Evolutionary conservation across 2,888 invertebrate genomes (phyloP).

Genomic region (Drosophila neoperkinsi): DNA sequence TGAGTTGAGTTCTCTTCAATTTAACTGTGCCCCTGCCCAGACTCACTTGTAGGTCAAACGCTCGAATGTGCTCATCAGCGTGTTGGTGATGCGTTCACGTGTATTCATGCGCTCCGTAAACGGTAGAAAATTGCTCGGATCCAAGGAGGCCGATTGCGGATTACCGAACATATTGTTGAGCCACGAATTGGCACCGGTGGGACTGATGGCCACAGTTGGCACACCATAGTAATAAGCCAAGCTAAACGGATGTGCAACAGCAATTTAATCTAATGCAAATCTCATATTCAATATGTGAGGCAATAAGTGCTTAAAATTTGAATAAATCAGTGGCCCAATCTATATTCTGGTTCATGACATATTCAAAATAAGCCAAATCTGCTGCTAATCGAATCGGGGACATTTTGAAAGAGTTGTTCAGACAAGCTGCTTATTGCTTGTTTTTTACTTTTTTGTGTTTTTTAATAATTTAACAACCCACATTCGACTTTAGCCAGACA

Average conservation of each 20-base stretch:
- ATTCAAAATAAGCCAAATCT: background rate
- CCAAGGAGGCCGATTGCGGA: constrained; percentile 85
- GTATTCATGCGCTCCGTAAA: constrained; percentile 85
- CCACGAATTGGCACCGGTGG: constrained; percentile 85
- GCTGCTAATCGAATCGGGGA: background rate
- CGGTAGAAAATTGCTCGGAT: constrained; percentile 85
- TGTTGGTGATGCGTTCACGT: constrained; percentile 84
- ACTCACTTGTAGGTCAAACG: constrained; percentile 83
- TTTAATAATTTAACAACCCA: background rate
- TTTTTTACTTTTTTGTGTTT: background rate
- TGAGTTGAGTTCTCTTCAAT: background rate
- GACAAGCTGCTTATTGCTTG: background rate
- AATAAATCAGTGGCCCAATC: background rate
- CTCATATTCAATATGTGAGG: background rate
- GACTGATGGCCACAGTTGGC: constrained; percentile 84
- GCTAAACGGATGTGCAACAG: constrained; percentile 62
- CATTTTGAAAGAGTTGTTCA: background rate
- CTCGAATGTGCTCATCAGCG: constrained; percentile 84
- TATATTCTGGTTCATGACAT: background rate
- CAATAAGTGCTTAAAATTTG: background rate
- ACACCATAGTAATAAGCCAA: constrained; percentile 83
- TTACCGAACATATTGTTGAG: constrained; percentile 86
- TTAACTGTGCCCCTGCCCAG: background rate
- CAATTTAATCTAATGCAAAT: background rate
- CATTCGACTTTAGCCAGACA: background rate